Conservation (phyloP, 2,888 invertebrate species). For the Parnassius orleans region DNA sequence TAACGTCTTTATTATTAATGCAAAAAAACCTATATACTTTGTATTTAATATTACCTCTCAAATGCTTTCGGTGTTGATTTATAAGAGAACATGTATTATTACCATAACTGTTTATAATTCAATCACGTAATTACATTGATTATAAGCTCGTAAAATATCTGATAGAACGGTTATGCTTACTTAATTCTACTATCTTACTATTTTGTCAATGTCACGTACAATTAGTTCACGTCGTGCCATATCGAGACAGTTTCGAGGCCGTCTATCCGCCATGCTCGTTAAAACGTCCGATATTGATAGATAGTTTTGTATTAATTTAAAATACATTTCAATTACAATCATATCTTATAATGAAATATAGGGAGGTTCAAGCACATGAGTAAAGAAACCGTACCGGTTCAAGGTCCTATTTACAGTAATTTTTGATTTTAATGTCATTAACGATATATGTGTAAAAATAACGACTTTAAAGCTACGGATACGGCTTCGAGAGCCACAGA, state of each 20-base stretch:
- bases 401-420: background rate
- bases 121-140: background rate
- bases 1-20: too few relatives aligned
- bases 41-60: too few relatives aligned
- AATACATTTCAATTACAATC: constrained; percentile 5
- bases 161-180: constrained; percentile 7
- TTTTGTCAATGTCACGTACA: constrained; percentile 23
- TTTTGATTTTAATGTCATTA: background rate
- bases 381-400: too few relatives aligned
- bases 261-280: constrained; percentile 16
- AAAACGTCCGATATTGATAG: constrained; percentile 20
- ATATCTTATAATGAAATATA: too few relatives aligned
- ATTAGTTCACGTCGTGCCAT: constrained; percentile 9
- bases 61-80: background rate
- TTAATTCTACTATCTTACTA: constrained; percentile 11
- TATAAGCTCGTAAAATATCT: constrained; percentile 3
- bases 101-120: background rate
- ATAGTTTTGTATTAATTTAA: constrained; percentile 15
- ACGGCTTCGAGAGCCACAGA: too few relatives aligned
- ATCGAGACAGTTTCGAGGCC: constrained; percentile 12
- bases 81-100: background rate
- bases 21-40: too few relatives aligned
- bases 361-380: background rate
- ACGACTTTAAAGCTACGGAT: too few relatives aligned
- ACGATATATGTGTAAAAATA: background rate